phyloP scores from a whole-genome alignment of 2,797 vertebrate species.

The Smutsia temminckii region DNA sequence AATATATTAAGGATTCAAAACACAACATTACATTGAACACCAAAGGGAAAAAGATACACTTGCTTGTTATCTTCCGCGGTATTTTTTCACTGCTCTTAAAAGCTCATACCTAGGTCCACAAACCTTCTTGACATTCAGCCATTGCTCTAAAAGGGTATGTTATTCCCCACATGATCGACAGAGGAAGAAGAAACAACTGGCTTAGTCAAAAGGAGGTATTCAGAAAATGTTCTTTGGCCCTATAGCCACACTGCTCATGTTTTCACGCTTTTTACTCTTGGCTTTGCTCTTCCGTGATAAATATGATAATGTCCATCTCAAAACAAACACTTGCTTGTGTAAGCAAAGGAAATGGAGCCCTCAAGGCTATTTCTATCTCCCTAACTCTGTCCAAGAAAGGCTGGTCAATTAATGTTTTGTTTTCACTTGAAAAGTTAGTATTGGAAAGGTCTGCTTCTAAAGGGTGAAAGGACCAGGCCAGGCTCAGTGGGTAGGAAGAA shows the following conservation, averaged over 20 bases:
- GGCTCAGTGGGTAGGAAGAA: neutral
- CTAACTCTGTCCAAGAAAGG: conserved; percentile 35
- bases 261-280: conserved; percentile 43
- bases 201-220: conserved; percentile 52
- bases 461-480: neutral
- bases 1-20: neutral
- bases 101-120: neutral
- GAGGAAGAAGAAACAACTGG: conserved; percentile 36
- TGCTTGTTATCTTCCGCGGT: neutral
- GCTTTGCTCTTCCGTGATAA: conserved; percentile 42
- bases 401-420: neutral
- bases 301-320: conserved; percentile 47
- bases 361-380: neutral
- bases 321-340: conserved; percentile 50
- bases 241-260: conserved; percentile 52
- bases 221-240: conserved; percentile 55
- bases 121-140: neutral
- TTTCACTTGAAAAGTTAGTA: neutral
- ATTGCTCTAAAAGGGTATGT: neutral
- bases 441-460: neutral
- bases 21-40: neutral
- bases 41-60: neutral
- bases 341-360: conserved; percentile 53
- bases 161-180: neutral
- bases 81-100: neutral